These are phyloP conservation scores for Drosophila lutescens DNA, from an alignment of 2,888 invertebrate species.

Conservation along the genomic window DNA sequence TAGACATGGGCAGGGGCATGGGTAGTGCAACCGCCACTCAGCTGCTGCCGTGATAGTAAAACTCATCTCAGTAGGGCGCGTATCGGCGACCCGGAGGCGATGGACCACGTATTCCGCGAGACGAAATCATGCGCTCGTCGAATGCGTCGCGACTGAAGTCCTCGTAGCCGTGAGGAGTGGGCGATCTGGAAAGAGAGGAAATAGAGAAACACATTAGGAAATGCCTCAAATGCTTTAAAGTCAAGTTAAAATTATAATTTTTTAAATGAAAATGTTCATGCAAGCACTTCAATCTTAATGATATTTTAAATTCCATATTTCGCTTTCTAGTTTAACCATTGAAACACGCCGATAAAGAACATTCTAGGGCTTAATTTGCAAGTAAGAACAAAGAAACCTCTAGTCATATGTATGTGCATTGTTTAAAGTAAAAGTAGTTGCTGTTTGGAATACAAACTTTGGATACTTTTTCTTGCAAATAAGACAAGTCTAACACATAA, in stretches of 20 bases:
- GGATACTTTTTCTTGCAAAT: too few relatives aligned
- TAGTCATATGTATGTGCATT: neutral
- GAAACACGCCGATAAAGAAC: neutral
- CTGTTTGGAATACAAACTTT: too few relatives aligned
- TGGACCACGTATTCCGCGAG: constrained; percentile 89
- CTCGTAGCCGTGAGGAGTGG: constrained; percentile 88
- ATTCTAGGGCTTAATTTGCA: neutral
- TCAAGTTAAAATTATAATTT: too few relatives aligned
- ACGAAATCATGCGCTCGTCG: constrained; percentile 89
- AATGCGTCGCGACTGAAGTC: constrained; percentile 95
- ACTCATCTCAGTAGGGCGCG: constrained; percentile 90
- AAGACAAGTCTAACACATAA: too few relatives aligned
- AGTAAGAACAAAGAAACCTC: neutral
- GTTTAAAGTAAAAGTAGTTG: too few relatives aligned
- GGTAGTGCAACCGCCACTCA: constrained; percentile 57
- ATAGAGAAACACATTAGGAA: neutral
- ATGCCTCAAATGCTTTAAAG: too few relatives aligned
- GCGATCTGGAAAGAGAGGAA: constrained; percentile 49
- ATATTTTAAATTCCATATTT: too few relatives aligned
- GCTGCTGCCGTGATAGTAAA: constrained; percentile 78
- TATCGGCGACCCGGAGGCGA: constrained; percentile 94
- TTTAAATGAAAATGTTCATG: too few relatives aligned
- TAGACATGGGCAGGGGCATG: constrained; percentile 42
- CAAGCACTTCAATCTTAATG: too few relatives aligned
- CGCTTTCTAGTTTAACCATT: neutral